phyloP scores from a whole-genome alignment of 1,140 invertebrate genomes.

The Orchesella cincta region DNA sequence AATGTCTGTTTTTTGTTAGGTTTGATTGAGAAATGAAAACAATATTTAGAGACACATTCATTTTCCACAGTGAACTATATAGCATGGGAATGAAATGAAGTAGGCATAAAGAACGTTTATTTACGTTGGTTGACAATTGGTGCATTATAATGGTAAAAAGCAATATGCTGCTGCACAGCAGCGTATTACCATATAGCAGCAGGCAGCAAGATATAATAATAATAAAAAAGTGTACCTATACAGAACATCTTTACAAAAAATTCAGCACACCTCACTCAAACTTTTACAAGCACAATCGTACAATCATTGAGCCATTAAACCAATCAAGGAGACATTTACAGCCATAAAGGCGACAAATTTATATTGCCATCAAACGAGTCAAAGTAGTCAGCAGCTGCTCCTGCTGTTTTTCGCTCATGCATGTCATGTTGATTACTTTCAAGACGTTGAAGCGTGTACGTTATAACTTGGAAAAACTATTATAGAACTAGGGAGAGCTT shows the following conservation, averaged over 20 bases:
- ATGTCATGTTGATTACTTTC: too few species aligned
- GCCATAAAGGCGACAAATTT: conserved; percentile 18
- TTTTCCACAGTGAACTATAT: background rate
- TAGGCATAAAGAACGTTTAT: background rate
- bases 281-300: background rate
- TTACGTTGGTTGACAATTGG: background rate
- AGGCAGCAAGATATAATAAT: too few species aligned
- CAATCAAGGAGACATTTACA: conserved; percentile 17
- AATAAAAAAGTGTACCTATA: background rate
- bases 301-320: conserved; percentile 9
- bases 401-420: background rate
- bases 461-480: too few species aligned
- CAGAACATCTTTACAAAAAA: too few species aligned
- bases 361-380: conserved; percentile 1
- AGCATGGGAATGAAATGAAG: background rate
- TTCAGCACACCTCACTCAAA: background rate
- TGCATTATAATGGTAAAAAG: background rate
- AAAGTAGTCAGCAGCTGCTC: background rate
- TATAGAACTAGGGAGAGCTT: too few species aligned
- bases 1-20: background rate
- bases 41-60: background rate
- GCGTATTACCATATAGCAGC: too few species aligned
- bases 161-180: background rate
- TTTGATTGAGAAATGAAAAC: conserved; percentile 10
- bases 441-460: too few species aligned